These are phyloP conservation scores for Aphyosemion australe DNA, from an alignment of 2,113 vertebrate species.

Conservation along the genomic window DNA sequence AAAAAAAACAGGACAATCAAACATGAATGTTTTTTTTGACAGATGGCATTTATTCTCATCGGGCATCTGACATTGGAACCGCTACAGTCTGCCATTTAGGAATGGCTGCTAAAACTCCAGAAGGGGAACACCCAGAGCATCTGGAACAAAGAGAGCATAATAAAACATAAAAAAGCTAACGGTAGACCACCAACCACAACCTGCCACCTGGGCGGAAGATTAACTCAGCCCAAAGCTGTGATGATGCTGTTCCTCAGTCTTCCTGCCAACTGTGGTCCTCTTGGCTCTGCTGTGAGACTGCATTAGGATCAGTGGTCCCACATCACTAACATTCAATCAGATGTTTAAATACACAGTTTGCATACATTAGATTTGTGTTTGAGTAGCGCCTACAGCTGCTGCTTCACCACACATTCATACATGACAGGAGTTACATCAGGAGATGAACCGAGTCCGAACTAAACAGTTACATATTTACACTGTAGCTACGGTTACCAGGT, in stretches of 20 bases:
- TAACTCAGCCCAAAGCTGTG: constrained; percentile 43
- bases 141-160: constrained; percentile 76
- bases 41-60: constrained; percentile 79
- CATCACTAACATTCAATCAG: constrained; percentile 61
- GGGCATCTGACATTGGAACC: constrained; percentile 81
- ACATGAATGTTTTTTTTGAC: constrained; percentile 70
- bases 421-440: constrained; percentile 7
- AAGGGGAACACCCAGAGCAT: constrained; percentile 54
- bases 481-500: constrained; percentile 28
- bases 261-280: background rate
- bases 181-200: constrained; percentile 73
- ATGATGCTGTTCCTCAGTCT: constrained; percentile 22
- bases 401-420: constrained; percentile 58
- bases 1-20: background rate
- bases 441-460: constrained; percentile 35
- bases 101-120: constrained; percentile 54
- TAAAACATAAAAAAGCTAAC: constrained; percentile 69
- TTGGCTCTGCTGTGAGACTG: constrained; percentile 23
- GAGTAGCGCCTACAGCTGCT: constrained; percentile 16
- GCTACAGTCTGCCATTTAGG: constrained; percentile 76
- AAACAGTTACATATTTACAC: constrained; percentile 29
- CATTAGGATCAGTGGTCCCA: constrained; percentile 52
- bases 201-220: constrained; percentile 23
- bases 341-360: constrained; percentile 43
- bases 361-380: constrained; percentile 35